These are phyloP conservation scores for Zaprionus africanus DNA, from an alignment of 1,140 invertebrate species.

Conservation along the genomic window DNA sequence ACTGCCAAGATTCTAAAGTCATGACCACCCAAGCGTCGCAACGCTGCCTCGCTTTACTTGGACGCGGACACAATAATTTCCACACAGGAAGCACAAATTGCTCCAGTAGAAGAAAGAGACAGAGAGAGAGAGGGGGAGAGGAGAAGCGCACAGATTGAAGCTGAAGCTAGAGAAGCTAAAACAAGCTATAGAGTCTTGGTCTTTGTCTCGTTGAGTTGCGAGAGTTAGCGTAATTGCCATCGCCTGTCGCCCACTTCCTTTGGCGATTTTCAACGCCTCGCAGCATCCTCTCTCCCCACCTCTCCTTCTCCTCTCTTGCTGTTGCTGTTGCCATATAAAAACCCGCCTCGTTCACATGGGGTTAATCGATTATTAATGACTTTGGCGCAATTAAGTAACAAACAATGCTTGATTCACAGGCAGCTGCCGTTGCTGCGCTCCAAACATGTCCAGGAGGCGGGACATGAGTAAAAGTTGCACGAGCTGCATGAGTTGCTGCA, in stretches of 20 bases:
- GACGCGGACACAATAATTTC: conserved; percentile 14
- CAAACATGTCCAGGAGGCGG: conserved; percentile 51
- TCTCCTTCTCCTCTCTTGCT: not conserved
- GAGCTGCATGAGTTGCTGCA: not conserved
- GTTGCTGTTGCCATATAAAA: not conserved
- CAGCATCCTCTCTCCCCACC: conserved; percentile 12
- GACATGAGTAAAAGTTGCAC: conserved; percentile 70
- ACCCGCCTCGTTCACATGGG: conserved; percentile 46
- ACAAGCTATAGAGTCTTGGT: not conserved
- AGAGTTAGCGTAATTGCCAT: conserved; percentile 34
- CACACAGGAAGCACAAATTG: conserved; percentile 34
- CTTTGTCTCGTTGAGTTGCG: not conserved
- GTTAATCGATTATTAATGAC: conserved; percentile 83
- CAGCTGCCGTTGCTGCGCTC: conserved; percentile 40
- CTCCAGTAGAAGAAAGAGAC: not conserved
- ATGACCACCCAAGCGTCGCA: conserved; percentile 20
- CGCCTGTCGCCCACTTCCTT: conserved; percentile 28
- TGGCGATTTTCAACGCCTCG: conserved; percentile 29
- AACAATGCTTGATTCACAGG: conserved; percentile 63
- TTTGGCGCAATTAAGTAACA: conserved; percentile 78
- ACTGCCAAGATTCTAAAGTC: conserved; percentile 11
- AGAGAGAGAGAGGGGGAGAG: not conserved
- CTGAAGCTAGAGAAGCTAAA: not conserved
- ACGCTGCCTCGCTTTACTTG: not conserved
- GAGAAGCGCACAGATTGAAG: not conserved